Evolutionary conservation across 1,140 invertebrate species (phyloP), one percentile per base, ranked within the genome.

Genomic region (Dreissena rostriformis): DNA sequence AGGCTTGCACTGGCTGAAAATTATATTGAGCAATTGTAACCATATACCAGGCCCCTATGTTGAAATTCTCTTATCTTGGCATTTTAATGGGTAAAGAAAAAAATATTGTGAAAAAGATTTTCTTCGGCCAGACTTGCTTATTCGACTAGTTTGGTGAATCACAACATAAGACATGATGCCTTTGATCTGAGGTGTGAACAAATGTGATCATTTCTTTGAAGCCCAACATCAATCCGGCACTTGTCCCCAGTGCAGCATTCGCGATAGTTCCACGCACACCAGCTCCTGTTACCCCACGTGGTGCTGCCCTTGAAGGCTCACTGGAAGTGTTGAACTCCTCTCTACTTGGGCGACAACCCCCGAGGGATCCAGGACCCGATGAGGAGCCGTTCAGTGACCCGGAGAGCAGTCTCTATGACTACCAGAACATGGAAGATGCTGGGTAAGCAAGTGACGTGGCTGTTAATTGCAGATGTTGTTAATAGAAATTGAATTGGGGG

Each of bases 371-470:
- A 52, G 22, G 24, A 26, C 52, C 53, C 24, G 86, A 89, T 76
- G 77, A 85, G 52, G 84, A 86, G 55, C 57, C 77, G 52, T 86
- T 91, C 26, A 91, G 88, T 88, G 90, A 92, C 70, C 90, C 90
- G 53, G 90, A 92, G 81, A 92, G 89, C 68, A 91, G 90, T 84
- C 73, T 91, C n/a, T 92, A 87, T 88, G 90, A 91, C 79, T 92
- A 90, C 76, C 86, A 91, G 61, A 85, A 88, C 52, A 91, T 91
- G 89, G 88, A 89, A 55, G 89, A 90, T 70, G 78, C 89, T 22
- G 89, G 88, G 87, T 90, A 81, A 39, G 81, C 39, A 5, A 39
- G 39, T 39, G 39, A n/a, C n/a, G n/a, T n/a, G n/a, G n/a, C n/a
- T n/a, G n/a, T n/a, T n/a, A n/a, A n/a, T n/a, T n/a, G n/a, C n/a